phyloP scores from a whole-genome alignment of 2,113 vertebrate genomes.

The Cichladusa arquata region DNA sequence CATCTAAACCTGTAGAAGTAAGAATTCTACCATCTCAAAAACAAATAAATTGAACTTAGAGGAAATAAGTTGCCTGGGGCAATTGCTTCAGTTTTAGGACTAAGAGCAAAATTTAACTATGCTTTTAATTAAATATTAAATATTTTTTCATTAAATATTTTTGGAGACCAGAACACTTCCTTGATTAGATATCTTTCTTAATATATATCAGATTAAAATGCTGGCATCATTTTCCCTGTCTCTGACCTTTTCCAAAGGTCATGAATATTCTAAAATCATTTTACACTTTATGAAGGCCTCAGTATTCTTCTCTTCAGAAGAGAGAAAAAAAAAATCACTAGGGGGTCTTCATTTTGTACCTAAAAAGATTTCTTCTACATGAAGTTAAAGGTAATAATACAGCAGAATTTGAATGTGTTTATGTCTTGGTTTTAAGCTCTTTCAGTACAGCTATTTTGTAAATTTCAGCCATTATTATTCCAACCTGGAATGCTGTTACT shows the following conservation, averaged over 20 bases:
- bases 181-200: neutral
- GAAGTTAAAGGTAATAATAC: neutral
- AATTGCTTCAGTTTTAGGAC: neutral
- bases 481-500: neutral
- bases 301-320: neutral
- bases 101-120: neutral
- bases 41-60: neutral
- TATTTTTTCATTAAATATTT: neutral
- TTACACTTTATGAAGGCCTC: neutral
- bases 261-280: neutral
- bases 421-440: neutral
- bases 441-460: neutral
- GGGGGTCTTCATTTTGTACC: neutral
- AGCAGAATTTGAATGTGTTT: neutral
- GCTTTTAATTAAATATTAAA: neutral
- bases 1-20: neutral
- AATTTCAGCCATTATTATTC: neutral
- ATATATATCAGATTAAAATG: neutral
- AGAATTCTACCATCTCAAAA: neutral
- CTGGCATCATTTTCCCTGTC: neutral
- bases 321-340: too few relatives aligned
- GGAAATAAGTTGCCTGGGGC: neutral
- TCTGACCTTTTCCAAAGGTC: neutral
- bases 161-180: neutral
- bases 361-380: fast-evolving